Percentiles rank a stretch among this genome's conserved stretches.
Evolutionary conservation across 92 coral and sea anemone species (phyloP).

Genomic region (Pocillopora meandrina): DNA sequence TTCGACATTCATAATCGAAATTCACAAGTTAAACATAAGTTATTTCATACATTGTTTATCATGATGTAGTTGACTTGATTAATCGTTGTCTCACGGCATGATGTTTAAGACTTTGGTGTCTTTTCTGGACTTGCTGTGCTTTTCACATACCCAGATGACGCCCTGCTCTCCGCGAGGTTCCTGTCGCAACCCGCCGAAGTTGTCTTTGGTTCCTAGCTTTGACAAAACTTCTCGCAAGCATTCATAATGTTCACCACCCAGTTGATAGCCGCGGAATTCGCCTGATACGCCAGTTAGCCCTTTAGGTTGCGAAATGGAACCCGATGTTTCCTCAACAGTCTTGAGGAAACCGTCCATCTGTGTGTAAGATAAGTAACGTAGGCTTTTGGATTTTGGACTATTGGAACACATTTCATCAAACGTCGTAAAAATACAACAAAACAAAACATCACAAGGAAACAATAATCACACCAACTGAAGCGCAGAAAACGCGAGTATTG

Average conservation of each 20-base stretch:
- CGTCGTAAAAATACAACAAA: too few relatives aligned
- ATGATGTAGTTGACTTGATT: too few relatives aligned
- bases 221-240: constrained; percentile 42
- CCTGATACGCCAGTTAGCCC: constrained; percentile 45
- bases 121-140: constrained; percentile 51
- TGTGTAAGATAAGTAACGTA: not conserved
- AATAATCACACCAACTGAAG: too few relatives aligned
- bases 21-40: too few relatives aligned
- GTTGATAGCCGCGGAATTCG: constrained; percentile 34
- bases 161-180: constrained; percentile 63
- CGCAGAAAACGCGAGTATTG: too few relatives aligned
- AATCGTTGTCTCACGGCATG: constrained; percentile 7
- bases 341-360: constrained; percentile 73
- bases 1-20: too few relatives aligned
- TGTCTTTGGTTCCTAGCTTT: constrained; percentile 43
- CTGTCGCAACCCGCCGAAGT: constrained; percentile 69
- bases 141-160: constrained; percentile 69
- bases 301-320: constrained; percentile 60
- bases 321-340: constrained; percentile 36
- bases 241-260: constrained; percentile 59
- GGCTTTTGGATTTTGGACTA: not conserved
- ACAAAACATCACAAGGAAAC: too few relatives aligned
- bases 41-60: too few relatives aligned
- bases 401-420: not conserved
- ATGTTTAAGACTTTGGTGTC: constrained; percentile 3